Base-by-base conservation (phyloP, 2,113 vertebrate genomes). In the Silurus glanis region DNA sequence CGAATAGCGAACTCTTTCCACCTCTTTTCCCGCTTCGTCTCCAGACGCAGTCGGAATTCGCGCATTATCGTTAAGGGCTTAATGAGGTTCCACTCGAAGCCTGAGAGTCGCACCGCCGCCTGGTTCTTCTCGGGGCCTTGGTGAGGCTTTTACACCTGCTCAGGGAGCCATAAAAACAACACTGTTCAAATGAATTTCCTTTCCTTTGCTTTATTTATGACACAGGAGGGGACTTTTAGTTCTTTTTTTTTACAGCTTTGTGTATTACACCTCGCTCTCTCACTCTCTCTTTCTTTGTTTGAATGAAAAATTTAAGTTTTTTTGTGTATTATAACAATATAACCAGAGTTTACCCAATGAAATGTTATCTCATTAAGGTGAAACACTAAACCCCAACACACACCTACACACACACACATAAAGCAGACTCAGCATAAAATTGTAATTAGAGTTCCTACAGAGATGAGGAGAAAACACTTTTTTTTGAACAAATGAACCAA, bases 161-260 rank as follows among this genome's bases (percentile, higher is more conserved):
- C 21, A 69, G 75, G 51, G 74, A 85, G 51, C 84, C 55, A 71
- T 85, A 47, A 69, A 80, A 71, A 28, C 19, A 61, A 85, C 17
- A 67, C 84, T 66, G 59, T 28, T 79, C 10, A 79, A 85, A 85
- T 59, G 61, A 80, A 53, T 71, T 85, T 69, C 64, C 51, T 80
- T 14, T 85, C 59, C 13, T 37, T 9, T 19, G 55, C 28, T 28
- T 55, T 67, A 53, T 81, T 78, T 45, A 69, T 80, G 49, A 85
- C 37, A 17, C 61, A 7, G 6, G 61, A 53, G n/a, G 16, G 9
- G 25, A 83, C 21, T 59, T 59, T 74, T 61, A 47, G n/a, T 25
- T 2, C 23, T 56, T 19, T 55, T 19, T 71, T 71, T 25, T 47
- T 47, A 56, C 17, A 23, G 53, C 25, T 80, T 19, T 59, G 12